Evolutionary conservation across 2,888 invertebrate species (phyloP).

Genomic region (Aphelenchoides bicaudatus): DNA sequence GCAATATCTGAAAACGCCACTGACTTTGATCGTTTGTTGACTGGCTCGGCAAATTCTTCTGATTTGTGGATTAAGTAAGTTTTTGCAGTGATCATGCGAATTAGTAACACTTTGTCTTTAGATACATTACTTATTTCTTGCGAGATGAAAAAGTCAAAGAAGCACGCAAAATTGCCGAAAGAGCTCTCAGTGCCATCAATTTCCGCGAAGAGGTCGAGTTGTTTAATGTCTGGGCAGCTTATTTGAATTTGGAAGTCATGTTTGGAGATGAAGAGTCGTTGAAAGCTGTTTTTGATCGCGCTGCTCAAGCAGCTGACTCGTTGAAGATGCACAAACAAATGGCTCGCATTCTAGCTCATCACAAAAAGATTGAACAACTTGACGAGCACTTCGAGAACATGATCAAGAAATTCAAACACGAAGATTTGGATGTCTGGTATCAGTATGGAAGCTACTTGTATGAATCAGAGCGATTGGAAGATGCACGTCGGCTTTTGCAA

Average conservation of each 20-base stretch:
- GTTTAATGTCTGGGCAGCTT: slow-evolving; percentile 83
- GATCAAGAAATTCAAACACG: slow-evolving; percentile 71
- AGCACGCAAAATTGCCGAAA: slow-evolving; percentile 76
- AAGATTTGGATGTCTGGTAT: slow-evolving; percentile 71
- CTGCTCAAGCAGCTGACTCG: slow-evolving; percentile 77
- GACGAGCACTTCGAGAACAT: slow-evolving; percentile 72
- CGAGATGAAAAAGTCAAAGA: slow-evolving; percentile 76
- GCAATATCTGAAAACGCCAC: slow-evolving; percentile 13
- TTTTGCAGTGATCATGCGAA: not conserved
- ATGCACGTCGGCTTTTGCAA: slow-evolving; percentile 77
- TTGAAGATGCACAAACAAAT: slow-evolving; percentile 74
- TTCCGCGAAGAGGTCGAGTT: slow-evolving; percentile 69
- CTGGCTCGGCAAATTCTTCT: slow-evolving; percentile 50
- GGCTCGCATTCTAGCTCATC: slow-evolving; percentile 69
- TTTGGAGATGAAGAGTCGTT: slow-evolving; percentile 34
- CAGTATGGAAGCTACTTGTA: slow-evolving; percentile 71
- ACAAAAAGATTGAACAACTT: slow-evolving; percentile 71
- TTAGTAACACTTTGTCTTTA: slow-evolving; percentile 63
- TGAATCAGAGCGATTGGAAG: slow-evolving; percentile 71
- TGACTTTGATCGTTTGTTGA: slow-evolving; percentile 37
- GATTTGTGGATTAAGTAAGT: slow-evolving; percentile 48
- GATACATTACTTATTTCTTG: slow-evolving; percentile 83
- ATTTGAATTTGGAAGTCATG: slow-evolving; percentile 77
- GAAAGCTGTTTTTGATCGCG: slow-evolving; percentile 67
- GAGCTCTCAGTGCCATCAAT: slow-evolving; percentile 77